A percentile compares a stretch with the other conserved stretches of the same genome.
phyloP scores from a whole-genome alignment of 2,888 invertebrate species.

The Folsomia candida region DNA sequence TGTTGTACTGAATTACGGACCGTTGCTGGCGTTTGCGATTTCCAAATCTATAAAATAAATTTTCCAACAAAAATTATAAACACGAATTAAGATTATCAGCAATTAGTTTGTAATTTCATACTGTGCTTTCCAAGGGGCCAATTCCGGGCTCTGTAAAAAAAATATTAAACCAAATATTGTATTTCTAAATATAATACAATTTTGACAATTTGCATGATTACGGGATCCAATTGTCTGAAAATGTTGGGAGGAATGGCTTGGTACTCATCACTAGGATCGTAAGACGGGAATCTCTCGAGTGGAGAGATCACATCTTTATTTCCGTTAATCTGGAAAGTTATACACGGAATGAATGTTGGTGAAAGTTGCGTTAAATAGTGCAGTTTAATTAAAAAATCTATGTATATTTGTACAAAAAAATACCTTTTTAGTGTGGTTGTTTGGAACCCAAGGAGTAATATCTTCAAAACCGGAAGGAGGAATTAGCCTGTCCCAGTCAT shows the following conservation, averaged over 20 bases:
- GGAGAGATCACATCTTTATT: constrained; percentile 48
- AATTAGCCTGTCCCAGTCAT: constrained; percentile 43
- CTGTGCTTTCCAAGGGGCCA: constrained; percentile 41
- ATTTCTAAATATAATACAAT: too few species aligned
- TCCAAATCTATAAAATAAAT: too few species aligned
- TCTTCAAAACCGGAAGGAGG: constrained; percentile 21
- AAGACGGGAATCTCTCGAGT: constrained; percentile 37
- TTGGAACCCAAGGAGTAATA: constrained; percentile 37
- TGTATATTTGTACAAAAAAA: background rate
- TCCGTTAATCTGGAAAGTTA: constrained; percentile 47
- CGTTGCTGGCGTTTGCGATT: constrained; percentile 36
- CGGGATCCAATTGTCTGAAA: constrained; percentile 15
- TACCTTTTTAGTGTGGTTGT: constrained; percentile 28
- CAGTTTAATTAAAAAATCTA: background rate
- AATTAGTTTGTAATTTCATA: constrained; percentile 31
- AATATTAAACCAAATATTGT: too few species aligned
- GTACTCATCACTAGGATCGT: constrained; percentile 39
- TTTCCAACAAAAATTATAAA: too few species aligned
- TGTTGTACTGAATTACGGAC: constrained; percentile 43
- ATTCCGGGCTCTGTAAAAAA: constrained; percentile 30
- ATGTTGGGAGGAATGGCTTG: constrained; percentile 23
- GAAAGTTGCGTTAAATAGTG: background rate
- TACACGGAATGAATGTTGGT: background rate
- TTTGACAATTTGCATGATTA: constrained; percentile 4
- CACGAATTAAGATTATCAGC: too few species aligned